Evolutionary conservation across 2,797 vertebrate genomes (phyloP), one percentile per base, ranked within the genome.

Genomic region (Halcyon chelicuti): DNA sequence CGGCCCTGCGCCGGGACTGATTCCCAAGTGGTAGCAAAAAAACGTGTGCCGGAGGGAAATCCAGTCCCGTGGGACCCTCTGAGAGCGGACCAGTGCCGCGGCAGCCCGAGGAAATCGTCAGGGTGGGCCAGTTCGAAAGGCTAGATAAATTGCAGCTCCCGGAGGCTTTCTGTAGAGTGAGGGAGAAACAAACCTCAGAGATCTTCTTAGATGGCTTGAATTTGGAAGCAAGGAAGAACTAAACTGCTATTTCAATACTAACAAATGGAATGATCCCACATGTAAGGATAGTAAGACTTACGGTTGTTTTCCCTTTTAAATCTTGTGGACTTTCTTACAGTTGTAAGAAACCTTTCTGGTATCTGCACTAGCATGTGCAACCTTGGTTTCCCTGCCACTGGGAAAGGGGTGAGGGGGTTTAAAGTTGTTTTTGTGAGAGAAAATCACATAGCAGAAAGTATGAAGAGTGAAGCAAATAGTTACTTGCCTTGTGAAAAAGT

Each of bases 341-440:
- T 37, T 67, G 3, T 31, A 35, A 78, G 67, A 70, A 89, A 49
- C 21, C 29, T 68, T 44, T 39, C 70, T 19, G 16, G 12, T 20
- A 5, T 23, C 15, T 14, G 55, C 12, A 4, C 6, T 31, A 28
- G 26, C 4, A 26, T 42, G 39, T 33, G 31, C 26, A 88, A 29
- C 47, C n/a, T 63, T 61, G 31, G 66, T 72, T 80, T 80, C 33
- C 33, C 28, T 80, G 60, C 39, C 63, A 1, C 31, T 28, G 60
- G 0, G 0, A 42, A 28, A 71, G 10, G 7, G 6, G 14, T 22
- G 4, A 5, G 9, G 7, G 4, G 8, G 28, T 3, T 39, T 23
- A 35, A 71, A 55, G n/a, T 14, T 31, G 18, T 4, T 63, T 84
- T 57, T 65, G 26, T 65, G 62, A 42, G n/a, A 67, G 47, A 91